A percentile compares a stretch with the other conserved stretches of the same genome.
phyloP scores from a whole-genome alignment of 1,140 invertebrate genomes.

The Drosophila truncata region DNA sequence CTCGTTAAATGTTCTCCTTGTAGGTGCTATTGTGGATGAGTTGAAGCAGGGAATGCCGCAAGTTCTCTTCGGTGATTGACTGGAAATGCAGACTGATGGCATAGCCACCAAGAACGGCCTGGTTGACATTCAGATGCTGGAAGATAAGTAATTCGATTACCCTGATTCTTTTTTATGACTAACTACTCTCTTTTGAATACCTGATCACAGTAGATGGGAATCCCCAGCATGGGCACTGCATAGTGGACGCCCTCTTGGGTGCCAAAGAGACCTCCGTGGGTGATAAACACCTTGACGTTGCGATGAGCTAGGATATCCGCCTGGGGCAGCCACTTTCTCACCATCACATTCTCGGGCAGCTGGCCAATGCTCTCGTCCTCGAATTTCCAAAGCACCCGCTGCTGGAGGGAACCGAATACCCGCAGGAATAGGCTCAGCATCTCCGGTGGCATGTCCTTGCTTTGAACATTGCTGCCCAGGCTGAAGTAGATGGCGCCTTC shows the following conservation, averaged over 20 bases:
- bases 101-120: slow-evolving; percentile 73
- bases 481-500: slow-evolving; percentile 88
- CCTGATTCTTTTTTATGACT: neutral
- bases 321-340: slow-evolving; percentile 89
- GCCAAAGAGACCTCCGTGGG: slow-evolving; percentile 88
- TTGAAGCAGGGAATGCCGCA: slow-evolving; percentile 84
- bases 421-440: slow-evolving; percentile 86
- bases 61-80: slow-evolving; percentile 73
- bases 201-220: slow-evolving; percentile 88
- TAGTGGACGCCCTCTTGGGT: slow-evolving; percentile 88
- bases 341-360: slow-evolving; percentile 87
- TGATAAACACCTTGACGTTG: slow-evolving; percentile 88
- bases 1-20: slow-evolving; percentile 78
- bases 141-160: neutral
- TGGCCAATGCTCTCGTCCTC: slow-evolving; percentile 86
- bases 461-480: slow-evolving; percentile 85
- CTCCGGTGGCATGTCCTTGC: slow-evolving; percentile 85
- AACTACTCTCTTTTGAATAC: slow-evolving; percentile 30
- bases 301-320: slow-evolving; percentile 88
- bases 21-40: slow-evolving; percentile 85
- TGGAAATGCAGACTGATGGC: slow-evolving; percentile 77
- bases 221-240: slow-evolving; percentile 88
- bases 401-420: slow-evolving; percentile 86
- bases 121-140: slow-evolving; percentile 78
- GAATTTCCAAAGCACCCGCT: slow-evolving; percentile 89